phyloP scores from a whole-genome alignment of 2,888 invertebrate genomes.

The Leptinotarsa rubiginosa region DNA sequence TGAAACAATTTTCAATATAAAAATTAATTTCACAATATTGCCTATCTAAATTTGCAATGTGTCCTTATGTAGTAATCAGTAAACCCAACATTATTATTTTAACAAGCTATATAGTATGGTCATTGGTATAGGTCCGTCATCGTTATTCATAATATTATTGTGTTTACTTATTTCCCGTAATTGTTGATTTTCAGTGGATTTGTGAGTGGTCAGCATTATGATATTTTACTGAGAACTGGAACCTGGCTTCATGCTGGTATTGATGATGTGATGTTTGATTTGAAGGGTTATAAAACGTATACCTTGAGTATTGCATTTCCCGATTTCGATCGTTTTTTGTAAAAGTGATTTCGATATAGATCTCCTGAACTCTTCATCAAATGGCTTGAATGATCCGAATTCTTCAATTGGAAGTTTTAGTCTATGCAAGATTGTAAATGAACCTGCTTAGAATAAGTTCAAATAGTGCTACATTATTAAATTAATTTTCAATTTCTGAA shows the following conservation, averaged over 20 bases:
- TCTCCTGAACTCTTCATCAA: background rate
- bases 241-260: background rate
- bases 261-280: background rate
- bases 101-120: too few relatives aligned
- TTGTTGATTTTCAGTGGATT: background rate
- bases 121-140: too few relatives aligned
- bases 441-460: constrained; percentile 1
- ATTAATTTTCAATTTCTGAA: background rate
- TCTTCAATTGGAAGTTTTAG: background rate
- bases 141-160: too few relatives aligned
- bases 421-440: background rate
- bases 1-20: too few relatives aligned
- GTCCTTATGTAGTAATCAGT: too few relatives aligned
- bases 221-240: background rate
- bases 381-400: background rate
- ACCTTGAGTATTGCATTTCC: background rate
- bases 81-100: too few relatives aligned
- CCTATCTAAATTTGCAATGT: too few relatives aligned
- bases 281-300: constrained; percentile 6
- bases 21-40: too few relatives aligned
- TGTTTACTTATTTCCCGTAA: too few relatives aligned
- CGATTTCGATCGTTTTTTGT: background rate
- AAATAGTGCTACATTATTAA: constrained; percentile 6
- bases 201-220: background rate
- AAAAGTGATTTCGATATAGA: too few relatives aligned